Percentiles rank a stretch among this genome's conserved stretches.
Evolutionary conservation across 2,888 invertebrate genomes (phyloP).

Genomic region (Sclerodermus sp.): DNA sequence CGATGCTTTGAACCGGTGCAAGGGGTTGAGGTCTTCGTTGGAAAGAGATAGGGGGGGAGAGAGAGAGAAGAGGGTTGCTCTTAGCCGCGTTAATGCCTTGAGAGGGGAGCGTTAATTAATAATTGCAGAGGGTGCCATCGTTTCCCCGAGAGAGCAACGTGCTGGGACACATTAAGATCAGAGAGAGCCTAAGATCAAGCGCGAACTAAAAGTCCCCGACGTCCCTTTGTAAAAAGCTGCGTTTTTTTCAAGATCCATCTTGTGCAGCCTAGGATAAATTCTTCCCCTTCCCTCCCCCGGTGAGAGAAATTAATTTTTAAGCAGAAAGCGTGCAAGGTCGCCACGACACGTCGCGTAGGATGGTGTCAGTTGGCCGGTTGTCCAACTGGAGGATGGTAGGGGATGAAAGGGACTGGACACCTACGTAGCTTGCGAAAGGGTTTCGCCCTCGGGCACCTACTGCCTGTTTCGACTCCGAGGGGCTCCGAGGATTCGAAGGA

Average conservation of each 20-base stretch:
- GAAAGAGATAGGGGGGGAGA: conserved; percentile 22
- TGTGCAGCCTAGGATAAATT: too few species aligned
- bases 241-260: too few species aligned
- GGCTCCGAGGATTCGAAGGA: conserved; percentile 34
- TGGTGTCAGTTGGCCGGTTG: too few species aligned
- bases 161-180: background rate
- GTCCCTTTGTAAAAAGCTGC: too few species aligned
- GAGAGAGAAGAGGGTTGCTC: conserved; percentile 39
- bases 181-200: background rate
- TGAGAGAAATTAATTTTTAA: too few species aligned
- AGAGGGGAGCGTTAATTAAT: conserved; percentile 57
- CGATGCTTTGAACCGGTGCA: conserved; percentile 46
- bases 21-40: conserved; percentile 33
- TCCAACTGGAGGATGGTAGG: too few species aligned
- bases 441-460: conserved; percentile 35
- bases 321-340: too few species aligned
- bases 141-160: conserved; percentile 7
- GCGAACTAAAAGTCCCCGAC: too few species aligned
- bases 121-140: conserved; percentile 52
- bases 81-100: conserved; percentile 56
- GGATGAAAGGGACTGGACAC: conserved; percentile 3
- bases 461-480: conserved; percentile 42
- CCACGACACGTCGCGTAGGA: too few species aligned
- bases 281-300: too few species aligned
- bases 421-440: conserved; percentile 27